Conservation (phyloP, 2,797 vertebrate species). For the Aeoliscus strigatus region DNA sequence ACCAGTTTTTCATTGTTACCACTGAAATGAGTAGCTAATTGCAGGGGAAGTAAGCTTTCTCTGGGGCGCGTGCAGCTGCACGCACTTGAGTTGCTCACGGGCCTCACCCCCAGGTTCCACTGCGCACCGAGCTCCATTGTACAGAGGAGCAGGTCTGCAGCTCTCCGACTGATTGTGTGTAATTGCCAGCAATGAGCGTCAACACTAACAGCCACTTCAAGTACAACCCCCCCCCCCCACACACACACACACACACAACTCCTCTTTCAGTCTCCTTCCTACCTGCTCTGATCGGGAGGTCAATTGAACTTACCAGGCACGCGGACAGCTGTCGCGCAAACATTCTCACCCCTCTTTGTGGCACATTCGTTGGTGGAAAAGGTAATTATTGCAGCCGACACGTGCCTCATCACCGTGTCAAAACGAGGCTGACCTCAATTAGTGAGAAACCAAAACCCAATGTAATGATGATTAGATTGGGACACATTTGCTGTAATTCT, state of each 20-base stretch:
- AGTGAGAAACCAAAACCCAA: conserved; percentile 33
- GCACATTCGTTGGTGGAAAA: conserved; percentile 13
- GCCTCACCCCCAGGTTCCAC: conserved; percentile 87
- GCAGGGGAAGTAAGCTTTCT: conserved; percentile 85
- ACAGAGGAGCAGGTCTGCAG: conserved; percentile 83
- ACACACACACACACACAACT: conserved; percentile 8
- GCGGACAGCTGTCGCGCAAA: conserved; percentile 81
- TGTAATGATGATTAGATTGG: conserved; percentile 85
- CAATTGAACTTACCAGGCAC: conserved; percentile 79
- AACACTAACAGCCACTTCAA: conserved; percentile 95
- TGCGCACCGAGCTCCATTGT: conserved; percentile 90
- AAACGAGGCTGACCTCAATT: no score
- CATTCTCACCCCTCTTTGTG: conserved; percentile 62
- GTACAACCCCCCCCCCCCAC: no score
- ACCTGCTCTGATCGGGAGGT: conserved; percentile 83
- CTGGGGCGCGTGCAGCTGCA: conserved; percentile 95
- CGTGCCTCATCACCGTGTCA: conserved; percentile 24
- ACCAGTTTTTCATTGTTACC: conserved; percentile 82
- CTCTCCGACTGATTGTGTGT: conserved; percentile 91
- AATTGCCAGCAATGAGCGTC: conserved; percentile 86
- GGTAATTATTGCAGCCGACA: conserved; percentile 30
- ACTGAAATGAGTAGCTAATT: conserved; percentile 94
- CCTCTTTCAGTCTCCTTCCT: conserved; percentile 41
- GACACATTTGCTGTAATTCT: conserved; percentile 84
- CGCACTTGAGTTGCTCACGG: conserved; percentile 86